Percentiles rank a stretch among this genome's conserved stretches.
phyloP scores from a whole-genome alignment of 1,140 invertebrate species.

The Drosophila persimilis region DNA sequence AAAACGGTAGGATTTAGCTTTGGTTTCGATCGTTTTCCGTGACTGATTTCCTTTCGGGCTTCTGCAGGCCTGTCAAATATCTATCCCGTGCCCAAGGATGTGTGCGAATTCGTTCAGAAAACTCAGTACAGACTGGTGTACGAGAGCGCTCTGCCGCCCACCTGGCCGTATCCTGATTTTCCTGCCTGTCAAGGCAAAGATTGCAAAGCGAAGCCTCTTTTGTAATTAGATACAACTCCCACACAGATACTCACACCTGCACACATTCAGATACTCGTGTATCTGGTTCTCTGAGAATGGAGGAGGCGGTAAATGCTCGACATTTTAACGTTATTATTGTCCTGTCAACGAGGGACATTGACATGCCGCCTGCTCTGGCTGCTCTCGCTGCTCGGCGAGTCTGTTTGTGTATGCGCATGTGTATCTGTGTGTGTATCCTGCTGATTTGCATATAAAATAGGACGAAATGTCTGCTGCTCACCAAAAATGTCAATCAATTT shows the following conservation, averaged over 20 bases:
- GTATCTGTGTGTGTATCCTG: conserved; percentile 29
- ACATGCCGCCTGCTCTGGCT: conserved; percentile 34
- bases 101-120: not conserved
- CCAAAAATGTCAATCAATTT: conserved; percentile 81
- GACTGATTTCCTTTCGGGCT: not conserved
- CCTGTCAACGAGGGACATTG: conserved; percentile 76
- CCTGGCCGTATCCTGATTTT: conserved; percentile 31
- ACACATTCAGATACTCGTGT: not conserved
- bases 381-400: not conserved
- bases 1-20: conserved; percentile 48
- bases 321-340: conserved; percentile 82
- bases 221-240: conserved; percentile 24
- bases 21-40: not conserved
- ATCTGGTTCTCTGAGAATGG: conserved; percentile 12
- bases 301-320: conserved; percentile 58
- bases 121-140: conserved; percentile 24
- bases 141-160: conserved; percentile 12
- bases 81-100: conserved; percentile 12
- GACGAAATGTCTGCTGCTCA: conserved; percentile 77
- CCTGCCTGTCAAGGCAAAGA: no score
- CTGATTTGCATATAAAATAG: conserved; percentile 79
- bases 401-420: conserved; percentile 14
- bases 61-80: conserved; percentile 26
- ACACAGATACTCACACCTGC: not conserved
- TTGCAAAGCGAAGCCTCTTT: not conserved